A percentile compares a stretch with the other conserved stretches of the same genome.
Conservation (phyloP, 30 jellyfish, hydroid and myxozoan species). For the Aurelia aurita complex sp. Pacific region DNA sequence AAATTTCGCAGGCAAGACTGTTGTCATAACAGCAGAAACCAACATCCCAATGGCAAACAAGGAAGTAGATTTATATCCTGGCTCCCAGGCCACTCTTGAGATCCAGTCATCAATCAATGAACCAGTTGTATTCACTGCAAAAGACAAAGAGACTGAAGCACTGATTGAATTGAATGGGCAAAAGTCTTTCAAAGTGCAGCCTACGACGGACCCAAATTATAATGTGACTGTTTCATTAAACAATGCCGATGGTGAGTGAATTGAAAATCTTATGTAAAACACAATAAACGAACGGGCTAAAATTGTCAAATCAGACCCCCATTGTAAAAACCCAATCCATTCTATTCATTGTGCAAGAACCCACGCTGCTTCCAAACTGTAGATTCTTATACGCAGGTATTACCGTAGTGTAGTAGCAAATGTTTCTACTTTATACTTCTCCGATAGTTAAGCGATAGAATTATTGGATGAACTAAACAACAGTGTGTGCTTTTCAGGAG, state of each 20-base stretch:
- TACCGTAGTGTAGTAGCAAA: too few species aligned
- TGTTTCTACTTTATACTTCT: too few species aligned
- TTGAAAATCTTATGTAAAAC: too few species aligned
- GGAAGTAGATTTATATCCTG: conserved; percentile 89
- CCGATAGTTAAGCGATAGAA: too few species aligned
- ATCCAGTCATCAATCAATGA: conserved; percentile 94
- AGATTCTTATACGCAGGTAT: too few species aligned
- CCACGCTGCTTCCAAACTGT: too few species aligned
- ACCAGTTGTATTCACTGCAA: conserved; percentile 90
- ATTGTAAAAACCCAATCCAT: too few species aligned
- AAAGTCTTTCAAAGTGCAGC: conserved; percentile 72
- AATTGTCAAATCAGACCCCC: too few species aligned
- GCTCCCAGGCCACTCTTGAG: conserved; percentile 91
- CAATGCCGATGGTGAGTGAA: conserved; percentile 48
- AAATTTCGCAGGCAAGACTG: conserved; percentile 84
- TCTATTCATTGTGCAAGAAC: too few species aligned
- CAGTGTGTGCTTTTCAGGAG: too few species aligned
- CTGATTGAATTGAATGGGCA: conserved; percentile 66
- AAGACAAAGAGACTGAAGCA: conserved; percentile 51
- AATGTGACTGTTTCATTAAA: conserved; percentile 73
- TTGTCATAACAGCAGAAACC: conserved; percentile 87
- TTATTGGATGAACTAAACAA: too few species aligned
- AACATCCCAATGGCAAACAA: conserved; percentile 87
- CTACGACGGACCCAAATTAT: conserved; percentile 69
- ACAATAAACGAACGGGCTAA: too few species aligned